Evolutionary conservation across 1,140 invertebrate species (phyloP).

Genomic region (Drosophila lowei): DNA sequence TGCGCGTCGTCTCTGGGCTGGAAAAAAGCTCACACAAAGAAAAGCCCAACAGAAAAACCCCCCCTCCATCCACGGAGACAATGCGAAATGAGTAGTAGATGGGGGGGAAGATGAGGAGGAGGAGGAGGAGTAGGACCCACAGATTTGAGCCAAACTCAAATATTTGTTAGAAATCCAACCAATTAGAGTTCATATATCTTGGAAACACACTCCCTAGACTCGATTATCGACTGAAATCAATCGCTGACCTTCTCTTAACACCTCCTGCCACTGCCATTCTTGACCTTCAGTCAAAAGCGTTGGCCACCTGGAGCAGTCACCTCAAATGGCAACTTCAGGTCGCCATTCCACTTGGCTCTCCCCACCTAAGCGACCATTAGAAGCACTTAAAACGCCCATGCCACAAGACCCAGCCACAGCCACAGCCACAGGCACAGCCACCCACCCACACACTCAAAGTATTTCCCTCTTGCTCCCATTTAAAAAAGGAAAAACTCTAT

Average conservation of each 20-base stretch:
- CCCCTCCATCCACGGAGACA: constrained; percentile 1
- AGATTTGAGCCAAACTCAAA: constrained; percentile 34
- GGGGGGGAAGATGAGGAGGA: background rate
- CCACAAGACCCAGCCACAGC: constrained; percentile 23
- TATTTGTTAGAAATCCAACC: constrained; percentile 3
- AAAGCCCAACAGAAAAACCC: constrained; percentile 27
- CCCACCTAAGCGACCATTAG: constrained; percentile 54
- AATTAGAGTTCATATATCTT: too few relatives aligned
- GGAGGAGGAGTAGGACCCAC: constrained; percentile 37
- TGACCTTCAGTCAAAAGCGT: constrained; percentile 29
- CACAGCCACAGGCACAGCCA: constrained; percentile 2
- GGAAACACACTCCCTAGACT: too few relatives aligned
- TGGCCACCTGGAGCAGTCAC: too few relatives aligned
- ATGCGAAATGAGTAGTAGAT: background rate
- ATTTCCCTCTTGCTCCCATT: background rate
- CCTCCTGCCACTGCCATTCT: too few relatives aligned
- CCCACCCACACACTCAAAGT: constrained; percentile 1
- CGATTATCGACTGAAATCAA: too few relatives aligned
- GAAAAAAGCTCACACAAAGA: constrained; percentile 14
- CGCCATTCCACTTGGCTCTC: too few relatives aligned
- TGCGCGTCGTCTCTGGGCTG: constrained; percentile 11
- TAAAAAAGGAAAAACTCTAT: constrained; percentile 59
- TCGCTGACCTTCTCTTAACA: too few relatives aligned
- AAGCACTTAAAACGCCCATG: constrained; percentile 56
- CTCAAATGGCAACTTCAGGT: too few relatives aligned